Base-by-base conservation (phyloP, 2,113 vertebrate genomes). In the Callospermophilus lateralis region DNA sequence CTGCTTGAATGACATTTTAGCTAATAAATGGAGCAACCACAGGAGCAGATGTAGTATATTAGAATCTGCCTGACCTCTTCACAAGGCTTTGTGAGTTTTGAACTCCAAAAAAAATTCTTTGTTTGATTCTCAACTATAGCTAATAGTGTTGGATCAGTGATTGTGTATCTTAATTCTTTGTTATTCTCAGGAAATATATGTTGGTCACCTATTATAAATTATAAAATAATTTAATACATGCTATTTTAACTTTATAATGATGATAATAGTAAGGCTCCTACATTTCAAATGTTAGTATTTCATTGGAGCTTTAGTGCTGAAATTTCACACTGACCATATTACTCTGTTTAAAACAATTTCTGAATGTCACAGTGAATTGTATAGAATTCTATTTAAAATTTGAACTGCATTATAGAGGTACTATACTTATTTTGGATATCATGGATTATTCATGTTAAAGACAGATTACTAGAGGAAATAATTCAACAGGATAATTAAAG, bases 1-100 rank as follows among this genome's bases (percentile, higher is more conserved):
- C 34, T 55, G 26, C 90, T 65, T 96, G 86, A 96, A 92, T 96
- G 96, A 92, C 91, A 97, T 97, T 96, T 97, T 80, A 81, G 87
- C 90, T 96, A 89, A 79, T 95, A 96, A 96, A 32, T 67, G 67
- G 34, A 95, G 68, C 55, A 96, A 91, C 84, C 70, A n/a, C 76
- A 95, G 74, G 81, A 97, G 76, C 85, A 97, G 58, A 28, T 96
- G 96, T 97, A 93, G 51, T 67, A 20, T 91, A 94, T 87, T 84
- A 94, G 51, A 85, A 68, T 95, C 65, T 85, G 45, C 88, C 94
- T 97, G 67, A 98, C 93, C 93, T 95, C 39, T 89, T 85, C 89
- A 89, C 20, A 73, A 89, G 39, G 39, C 67, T 95, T 93, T 94
- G 32, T 85, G 88, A 97, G 70, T 42, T 94, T 80, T 95, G 73